These are phyloP conservation scores for Akabosia matsudoensis DNA, from an alignment of 1,140 invertebrate species.

Conservation along the genomic window DNA sequence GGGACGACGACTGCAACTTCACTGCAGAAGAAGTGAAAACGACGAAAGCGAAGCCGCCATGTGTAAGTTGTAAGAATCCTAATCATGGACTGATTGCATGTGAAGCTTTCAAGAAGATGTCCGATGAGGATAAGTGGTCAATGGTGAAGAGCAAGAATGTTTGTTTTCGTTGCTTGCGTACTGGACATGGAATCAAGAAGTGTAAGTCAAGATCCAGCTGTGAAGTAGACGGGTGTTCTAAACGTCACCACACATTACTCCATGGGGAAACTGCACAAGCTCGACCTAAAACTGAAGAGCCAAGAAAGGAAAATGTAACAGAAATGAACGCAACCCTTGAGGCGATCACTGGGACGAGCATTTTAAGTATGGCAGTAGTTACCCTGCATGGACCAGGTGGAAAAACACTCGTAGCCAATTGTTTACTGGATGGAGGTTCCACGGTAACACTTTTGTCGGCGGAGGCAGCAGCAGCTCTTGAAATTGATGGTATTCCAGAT, in stretches of 20 bases:
- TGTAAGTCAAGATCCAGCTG: neutral
- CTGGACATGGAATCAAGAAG: neutral
- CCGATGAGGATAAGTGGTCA: neutral
- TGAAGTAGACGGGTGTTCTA: neutral
- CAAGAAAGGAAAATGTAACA: neutral
- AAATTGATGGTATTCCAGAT: neutral
- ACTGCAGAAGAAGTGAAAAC: too few species aligned
- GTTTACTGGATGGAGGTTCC: neutral
- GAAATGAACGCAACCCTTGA: neutral
- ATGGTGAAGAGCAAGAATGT: neutral
- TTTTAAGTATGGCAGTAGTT: neutral
- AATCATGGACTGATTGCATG: too few species aligned
- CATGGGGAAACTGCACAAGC: neutral
- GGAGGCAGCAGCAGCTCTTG: neutral
- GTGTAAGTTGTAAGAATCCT: too few species aligned
- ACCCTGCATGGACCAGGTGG: neutral
- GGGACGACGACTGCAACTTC: too few species aligned
- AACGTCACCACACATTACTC: neutral
- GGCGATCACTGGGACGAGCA: neutral
- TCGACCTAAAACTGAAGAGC: neutral
- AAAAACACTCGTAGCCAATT: neutral
- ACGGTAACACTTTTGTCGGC: neutral
- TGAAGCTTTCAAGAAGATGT: neutral
- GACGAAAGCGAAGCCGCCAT: too few species aligned
- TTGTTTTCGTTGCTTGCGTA: constrained; percentile 24